These are phyloP conservation scores for Lamprologus speciosus DNA, from an alignment of 2,113 vertebrate genomes.

Conservation along the genomic window DNA sequence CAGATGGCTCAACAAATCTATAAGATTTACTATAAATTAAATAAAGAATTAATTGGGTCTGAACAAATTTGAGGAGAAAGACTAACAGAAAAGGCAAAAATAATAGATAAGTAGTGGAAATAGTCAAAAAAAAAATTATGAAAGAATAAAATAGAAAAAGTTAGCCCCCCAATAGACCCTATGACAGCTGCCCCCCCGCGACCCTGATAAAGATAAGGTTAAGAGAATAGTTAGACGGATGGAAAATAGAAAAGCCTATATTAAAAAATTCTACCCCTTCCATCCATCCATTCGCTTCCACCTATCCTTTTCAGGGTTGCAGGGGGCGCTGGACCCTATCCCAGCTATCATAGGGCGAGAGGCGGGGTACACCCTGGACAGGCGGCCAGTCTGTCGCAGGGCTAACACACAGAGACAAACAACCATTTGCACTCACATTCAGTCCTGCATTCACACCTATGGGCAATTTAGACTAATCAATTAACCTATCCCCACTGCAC, in stretches of 20 bases:
- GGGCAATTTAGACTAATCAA: background rate
- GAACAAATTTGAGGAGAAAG: background rate
- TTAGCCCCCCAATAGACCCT: background rate
- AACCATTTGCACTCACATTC: background rate
- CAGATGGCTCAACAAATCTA: background rate
- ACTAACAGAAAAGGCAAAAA: background rate
- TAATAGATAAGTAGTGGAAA: background rate
- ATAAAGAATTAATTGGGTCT: background rate
- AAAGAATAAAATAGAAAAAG: background rate
- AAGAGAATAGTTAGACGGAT: background rate
- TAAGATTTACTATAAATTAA: background rate
- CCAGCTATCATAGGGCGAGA: background rate
- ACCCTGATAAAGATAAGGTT: background rate
- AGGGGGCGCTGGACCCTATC: background rate
- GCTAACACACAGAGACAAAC: background rate
- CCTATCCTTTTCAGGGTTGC: background rate
- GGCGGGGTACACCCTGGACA: background rate
- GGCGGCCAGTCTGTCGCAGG: background rate
- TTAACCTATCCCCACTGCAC: background rate
- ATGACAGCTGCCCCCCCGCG: fast-evolving
- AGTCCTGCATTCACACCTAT: background rate
- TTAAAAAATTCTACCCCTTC: background rate
- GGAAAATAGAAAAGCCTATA: background rate
- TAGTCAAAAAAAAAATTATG: background rate
- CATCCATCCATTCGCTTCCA: background rate